Base-by-base conservation (phyloP, 1,140 invertebrate species). In the Chironomus striatipennis region DNA sequence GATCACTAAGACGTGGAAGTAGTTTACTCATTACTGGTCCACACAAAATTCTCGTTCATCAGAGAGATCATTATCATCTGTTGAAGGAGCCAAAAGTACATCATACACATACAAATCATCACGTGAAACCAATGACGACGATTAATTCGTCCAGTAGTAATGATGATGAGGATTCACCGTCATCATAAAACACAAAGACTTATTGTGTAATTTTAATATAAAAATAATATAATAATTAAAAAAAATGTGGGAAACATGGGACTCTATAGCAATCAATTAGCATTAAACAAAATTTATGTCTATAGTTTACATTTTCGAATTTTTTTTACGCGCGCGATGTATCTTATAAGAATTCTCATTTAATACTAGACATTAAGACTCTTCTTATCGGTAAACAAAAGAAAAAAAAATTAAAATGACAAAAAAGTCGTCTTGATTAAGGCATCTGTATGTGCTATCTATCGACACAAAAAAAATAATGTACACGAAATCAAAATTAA, bases 21-120 rank as follows among this genome's bases (percentile, higher is more conserved):
- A 89, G 87, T 24, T 85, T 92, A 65, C 85, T 91, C 74, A 82
- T 89, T n/a, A 88, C 89, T 74, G 87, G 89, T 9, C 89, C 90
- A 72, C 89, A 91, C 75, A 86, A 86, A 75, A 76, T 91, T 1
- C 79, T 91, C 21, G 7, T 76, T 1, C 77, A 81, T 74, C 86
- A 34, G 24, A 34, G 87, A 20, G 90, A 91, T 17, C 87, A 86
- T 1, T 88, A 90, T 77, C 81, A 85, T 15, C 78, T 89, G 47
- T 78, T 90, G 1, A 84, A 83, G 24, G 77, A 7, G 75, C 77
- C 1, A 75, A 76, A 7, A 77, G 3, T 15, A 74, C 76, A 70
- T 70, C 65, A 20, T 21, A 18, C 2, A 18, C n/a, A 18, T 70
- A 70, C 2, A n/a, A 57, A 57, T 57, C 12, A 57, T 79, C 72